phyloP scores from a whole-genome alignment of 2,888 invertebrate species.

The Terebella lapidaria region DNA sequence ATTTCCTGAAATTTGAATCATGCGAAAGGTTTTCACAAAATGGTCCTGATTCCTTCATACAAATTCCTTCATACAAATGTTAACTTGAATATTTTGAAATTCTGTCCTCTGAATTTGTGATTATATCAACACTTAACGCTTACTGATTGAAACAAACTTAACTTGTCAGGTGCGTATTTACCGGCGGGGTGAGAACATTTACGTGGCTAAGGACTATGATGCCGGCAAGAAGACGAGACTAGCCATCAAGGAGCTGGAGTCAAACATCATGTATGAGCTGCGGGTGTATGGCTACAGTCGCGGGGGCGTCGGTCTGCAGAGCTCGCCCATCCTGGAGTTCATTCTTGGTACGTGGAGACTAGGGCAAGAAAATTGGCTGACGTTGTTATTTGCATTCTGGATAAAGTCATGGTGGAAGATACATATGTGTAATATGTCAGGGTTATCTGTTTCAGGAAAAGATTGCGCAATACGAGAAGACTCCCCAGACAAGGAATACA shows the following conservation, averaged over 20 bases:
- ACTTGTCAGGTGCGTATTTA: conserved; percentile 74
- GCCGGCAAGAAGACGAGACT: conserved; percentile 67
- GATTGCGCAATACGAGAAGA: conserved; percentile 12
- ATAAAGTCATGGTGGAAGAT: too few relatives aligned
- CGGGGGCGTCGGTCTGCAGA: conserved; percentile 95
- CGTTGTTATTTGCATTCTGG: too few relatives aligned
- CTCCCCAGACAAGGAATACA: conserved; percentile 24
- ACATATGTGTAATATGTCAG: too few relatives aligned
- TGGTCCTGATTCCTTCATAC: too few relatives aligned
- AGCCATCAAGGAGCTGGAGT: conserved; percentile 63
- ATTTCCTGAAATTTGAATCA: conserved; percentile 36
- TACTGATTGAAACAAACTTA: background rate
- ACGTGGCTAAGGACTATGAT: conserved; percentile 78
- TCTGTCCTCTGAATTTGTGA: too few relatives aligned
- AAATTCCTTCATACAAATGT: too few relatives aligned
- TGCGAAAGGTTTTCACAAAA: background rate
- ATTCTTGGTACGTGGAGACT: conserved; percentile 26
- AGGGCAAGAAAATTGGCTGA: too few relatives aligned
- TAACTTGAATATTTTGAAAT: too few relatives aligned
- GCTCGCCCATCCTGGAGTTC: conserved; percentile 64
- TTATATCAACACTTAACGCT: background rate
- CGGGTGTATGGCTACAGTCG: conserved; percentile 88
- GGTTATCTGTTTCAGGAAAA: background rate
- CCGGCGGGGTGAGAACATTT: conserved; percentile 91
- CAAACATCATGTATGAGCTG: conserved; percentile 81